Base-by-base conservation (phyloP, 2,113 vertebrate genomes). In the Solenodon paradoxus region DNA sequence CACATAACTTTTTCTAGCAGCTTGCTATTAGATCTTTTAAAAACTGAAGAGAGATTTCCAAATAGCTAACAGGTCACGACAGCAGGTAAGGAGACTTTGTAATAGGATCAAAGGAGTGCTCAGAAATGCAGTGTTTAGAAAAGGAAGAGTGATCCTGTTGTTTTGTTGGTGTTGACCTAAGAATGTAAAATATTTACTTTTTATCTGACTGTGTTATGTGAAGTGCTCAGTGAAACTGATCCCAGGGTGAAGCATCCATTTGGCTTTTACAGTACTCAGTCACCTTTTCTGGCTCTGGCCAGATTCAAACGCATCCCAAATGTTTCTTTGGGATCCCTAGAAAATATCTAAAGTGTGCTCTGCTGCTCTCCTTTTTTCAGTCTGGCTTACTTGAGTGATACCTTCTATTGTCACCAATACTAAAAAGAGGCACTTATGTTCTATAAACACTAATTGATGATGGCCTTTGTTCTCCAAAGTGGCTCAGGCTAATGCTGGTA, bases 1-100 rank as follows among this genome's bases (percentile, higher is more conserved):
- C 40, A 17, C 19, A n/a, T 84, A 92, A 61, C 20, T 68, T 88
- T 96, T 87, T 55, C 81, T 88, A 82, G 66, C 20, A 84, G 45
- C 38, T 93, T 69, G 45, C 32, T 64, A 38, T 63, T 83, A 7
- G 74, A 59, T 94, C 47, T 92, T 93, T 79, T 74, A 74, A 63
- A 80, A 71, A 55, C 94, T 75, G n/a, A 88, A 88, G 90, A 77
- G 40, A 20, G 20, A 10, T 84, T 94, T 93, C 68, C 64, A 69
- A 96, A 38, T 87, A 63, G 45, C 20, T 32, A 77, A 40, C 4
- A 53, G 57, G 53, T 12, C n/a, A 83, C n/a, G n/a, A n/a, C n/a
- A 68, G 15, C 28, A 71, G 24, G 51, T 88, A 83, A 82, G 45
- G 15, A 51, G 28, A 77, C 45, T 90, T 87, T 88, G n/a, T 47